Percentiles rank a stretch among this genome's conserved stretches.
phyloP scores from a whole-genome alignment of 2,888 invertebrate genomes.

The Apamea anceps region DNA sequence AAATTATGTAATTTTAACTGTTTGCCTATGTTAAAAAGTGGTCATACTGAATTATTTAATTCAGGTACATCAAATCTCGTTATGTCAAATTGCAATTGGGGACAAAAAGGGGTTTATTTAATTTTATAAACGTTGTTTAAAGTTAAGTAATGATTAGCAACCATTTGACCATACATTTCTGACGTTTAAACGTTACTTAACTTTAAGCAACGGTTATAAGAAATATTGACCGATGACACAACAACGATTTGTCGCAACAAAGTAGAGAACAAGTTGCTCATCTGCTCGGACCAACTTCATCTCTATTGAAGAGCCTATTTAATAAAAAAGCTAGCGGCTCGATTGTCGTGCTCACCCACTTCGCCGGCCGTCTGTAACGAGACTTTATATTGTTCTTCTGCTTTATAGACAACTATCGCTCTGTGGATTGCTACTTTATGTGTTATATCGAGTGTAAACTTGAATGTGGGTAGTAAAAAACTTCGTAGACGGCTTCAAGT shows the following conservation, averaged over 20 bases:
- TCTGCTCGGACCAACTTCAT: slow-evolving; percentile 12
- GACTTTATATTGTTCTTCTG: slow-evolving; percentile 43
- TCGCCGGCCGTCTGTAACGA: slow-evolving; percentile 32
- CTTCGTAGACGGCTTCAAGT: slow-evolving; percentile 2
- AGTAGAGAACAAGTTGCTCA: not conserved
- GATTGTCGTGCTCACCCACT: slow-evolving; percentile 45
- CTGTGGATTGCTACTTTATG: slow-evolving; percentile 31
- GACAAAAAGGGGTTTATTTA: not conserved
- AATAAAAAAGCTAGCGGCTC: slow-evolving; percentile 40
- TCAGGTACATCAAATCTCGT: not conserved
- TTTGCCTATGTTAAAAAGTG: not conserved
- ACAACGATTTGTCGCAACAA: not conserved
- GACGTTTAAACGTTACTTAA: too few species aligned
- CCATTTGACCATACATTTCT: too few species aligned
- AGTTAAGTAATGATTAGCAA: too few species aligned
- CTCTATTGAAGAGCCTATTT: slow-evolving; percentile 40
- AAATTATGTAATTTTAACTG: not conserved
- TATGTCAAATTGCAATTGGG: not conserved
- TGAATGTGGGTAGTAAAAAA: slow-evolving; percentile 19
- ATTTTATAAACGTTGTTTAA: too few species aligned
- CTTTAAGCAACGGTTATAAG: too few species aligned
- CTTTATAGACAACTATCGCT: slow-evolving; percentile 39
- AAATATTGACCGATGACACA: not conserved
- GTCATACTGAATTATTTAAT: not conserved
- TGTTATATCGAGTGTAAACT: slow-evolving; percentile 28